Base-by-base conservation (phyloP, 2,888 invertebrate genomes). In the Acanthopleura granulata region DNA sequence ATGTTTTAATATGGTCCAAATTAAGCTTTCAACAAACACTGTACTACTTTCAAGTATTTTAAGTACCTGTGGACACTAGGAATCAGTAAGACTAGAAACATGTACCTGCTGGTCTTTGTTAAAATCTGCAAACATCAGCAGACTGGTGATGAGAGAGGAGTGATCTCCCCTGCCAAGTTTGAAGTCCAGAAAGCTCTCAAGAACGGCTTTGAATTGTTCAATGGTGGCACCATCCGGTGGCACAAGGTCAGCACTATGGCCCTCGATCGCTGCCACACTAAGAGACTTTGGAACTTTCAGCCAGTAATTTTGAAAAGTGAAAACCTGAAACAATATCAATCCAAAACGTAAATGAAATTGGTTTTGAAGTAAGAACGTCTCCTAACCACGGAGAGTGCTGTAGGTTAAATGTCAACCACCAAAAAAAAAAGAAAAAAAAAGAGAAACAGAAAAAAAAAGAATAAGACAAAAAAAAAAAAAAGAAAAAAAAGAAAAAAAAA, bases 121-220 rank as follows among this genome's bases (percentile, higher is more conserved):
- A 49, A 71, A 71, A 71, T 71, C 71, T 3, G 71, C 71, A 71
- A 71, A 71, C 16, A 40, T 71, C n/a, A 71, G 27, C 3, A 71
- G 40, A n/a, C 71, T 71, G n/a, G 29, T 14, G 25, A 71, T 15
- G 14, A 71, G 49, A 40, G 16, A 3, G 6, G 30, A 22, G 15
- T 16, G 40, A 49, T 40, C 40, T 18, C 40, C 71, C n/a, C 49
- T 16, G n/a, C 49, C 71, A 4, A 71, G 49, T 27, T 71, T 40
- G 49, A 27, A 16, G 15, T 15, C 3, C 66, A 66, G 29, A 14
- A 27, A 66, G 22, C 27, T 22, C 6, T 1, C 16, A 66, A 66
- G 18, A 16, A 6, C 29, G 25, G 66, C 18, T 6, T 27, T 22
- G 29, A 66, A 66, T 22, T 66, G 22, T 27, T 18, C 66, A 6